Evolutionary conservation across 2,797 vertebrate genomes (phyloP), one percentile per base, ranked within the genome.

Genomic region (Balearica regulorum): DNA sequence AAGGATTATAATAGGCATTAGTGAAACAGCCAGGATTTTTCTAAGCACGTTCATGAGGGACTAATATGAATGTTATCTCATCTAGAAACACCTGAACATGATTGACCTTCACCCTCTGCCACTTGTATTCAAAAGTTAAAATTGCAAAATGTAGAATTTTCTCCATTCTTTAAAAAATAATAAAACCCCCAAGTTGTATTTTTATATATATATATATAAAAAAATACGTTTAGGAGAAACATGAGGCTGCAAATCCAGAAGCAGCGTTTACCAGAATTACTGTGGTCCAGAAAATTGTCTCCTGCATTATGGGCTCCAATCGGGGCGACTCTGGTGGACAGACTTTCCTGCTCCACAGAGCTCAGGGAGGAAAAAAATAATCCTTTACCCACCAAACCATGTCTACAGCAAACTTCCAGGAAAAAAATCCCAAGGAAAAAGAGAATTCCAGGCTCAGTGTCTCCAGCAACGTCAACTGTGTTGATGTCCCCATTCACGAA

Each of bases 401-500:
- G 9, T 5, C 22, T 28, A 24, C 16, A 54, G 3, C 16, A 53
- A 81, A 60, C 22, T 53, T 57, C 1, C 54, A 75, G 11, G 22
- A 39, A 81, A 87, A 87, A 65, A 75, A 37, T 33, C 8, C 14
- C 11, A 71, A 60, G 13, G 25, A 58, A 72, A 39, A 90, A 68
- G 14, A 69, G 31, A 94, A 65, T 44, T 71, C 18, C 25, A 49
- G 11, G 15, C 7, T 49, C 20, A 4, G 11, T 14, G 7, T 72
- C 61, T 65, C 37, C 69, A 71, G 20, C 17, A n/a, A 26, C 11
- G 9, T 35, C 43, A 91, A 29, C 24, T 48, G 24, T 16, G 20
- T 3, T 1, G 4, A 44, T 0, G 0, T 6, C 6, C 25, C 16
- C 33, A 6, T 11, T 70, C 10, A 48, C 7, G 16, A 1, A 0